These are phyloP conservation scores for Prosopocoilus inquinatus DNA, from an alignment of 2,888 invertebrate genomes.

Conservation along the genomic window DNA sequence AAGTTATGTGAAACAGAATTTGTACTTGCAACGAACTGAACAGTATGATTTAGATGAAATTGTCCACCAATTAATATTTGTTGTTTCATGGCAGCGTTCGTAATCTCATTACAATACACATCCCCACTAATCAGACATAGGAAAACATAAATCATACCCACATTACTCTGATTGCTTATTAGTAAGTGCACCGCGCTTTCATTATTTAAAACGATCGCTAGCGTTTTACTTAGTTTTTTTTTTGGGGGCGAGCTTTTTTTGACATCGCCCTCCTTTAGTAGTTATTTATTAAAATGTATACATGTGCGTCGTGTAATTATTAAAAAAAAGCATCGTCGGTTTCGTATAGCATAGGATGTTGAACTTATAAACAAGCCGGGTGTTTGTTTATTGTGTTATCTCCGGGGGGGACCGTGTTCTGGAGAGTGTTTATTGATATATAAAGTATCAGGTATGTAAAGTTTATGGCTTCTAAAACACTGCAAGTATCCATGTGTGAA, in stretches of 20 bases:
- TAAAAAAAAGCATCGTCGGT: not conserved
- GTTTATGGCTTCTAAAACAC: slow-evolving; percentile 15
- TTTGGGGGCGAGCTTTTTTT: too few relatives aligned
- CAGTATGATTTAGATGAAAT: too few relatives aligned
- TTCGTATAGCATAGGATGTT: slow-evolving; percentile 14
- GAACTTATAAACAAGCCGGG: slow-evolving; percentile 9
- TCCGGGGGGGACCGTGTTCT: slow-evolving; percentile 6
- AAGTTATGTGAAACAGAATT: too few relatives aligned
- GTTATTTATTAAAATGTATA: too few relatives aligned
- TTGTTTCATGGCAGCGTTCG: too few relatives aligned
- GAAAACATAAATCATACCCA: not conserved
- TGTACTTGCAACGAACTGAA: too few relatives aligned
- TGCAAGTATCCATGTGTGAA: slow-evolving; percentile 21
- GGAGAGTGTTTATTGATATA: slow-evolving; percentile 15
- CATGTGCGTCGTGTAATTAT: too few relatives aligned
- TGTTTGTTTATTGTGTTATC: slow-evolving; percentile 15
- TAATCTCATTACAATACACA: not conserved
- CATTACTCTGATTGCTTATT: not conserved
- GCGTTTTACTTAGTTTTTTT: too few relatives aligned
- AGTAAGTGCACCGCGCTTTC: too few relatives aligned
- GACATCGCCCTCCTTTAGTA: too few relatives aligned
- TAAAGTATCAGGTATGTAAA: slow-evolving; percentile 20
- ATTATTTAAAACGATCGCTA: too few relatives aligned
- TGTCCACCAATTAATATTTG: too few relatives aligned
- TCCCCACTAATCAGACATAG: not conserved